phyloP scores from a whole-genome alignment of 2,888 invertebrate species.

The Chaetogeoica ovagalla region DNA sequence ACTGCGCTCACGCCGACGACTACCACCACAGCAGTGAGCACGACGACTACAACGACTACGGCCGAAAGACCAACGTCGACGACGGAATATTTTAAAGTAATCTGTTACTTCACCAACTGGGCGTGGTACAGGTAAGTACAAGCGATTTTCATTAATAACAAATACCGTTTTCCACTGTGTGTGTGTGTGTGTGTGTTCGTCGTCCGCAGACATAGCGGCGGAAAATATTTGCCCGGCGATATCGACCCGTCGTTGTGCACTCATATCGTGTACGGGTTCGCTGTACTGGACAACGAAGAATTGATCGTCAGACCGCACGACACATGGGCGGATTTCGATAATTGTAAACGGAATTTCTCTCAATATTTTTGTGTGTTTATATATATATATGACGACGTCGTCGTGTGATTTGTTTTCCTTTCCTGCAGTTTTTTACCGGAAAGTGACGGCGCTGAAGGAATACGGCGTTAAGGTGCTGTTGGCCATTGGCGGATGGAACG shows the following conservation, averaged over 20 bases:
- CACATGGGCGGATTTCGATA: slow-evolving; percentile 86
- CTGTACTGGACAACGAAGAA: slow-evolving; percentile 76
- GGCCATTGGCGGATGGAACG: slow-evolving; percentile 94
- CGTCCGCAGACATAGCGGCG: slow-evolving; percentile 69
- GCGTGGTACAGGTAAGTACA: slow-evolving; percentile 72
- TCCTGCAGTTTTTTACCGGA: slow-evolving; percentile 82
- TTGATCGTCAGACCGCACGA: slow-evolving; percentile 83
- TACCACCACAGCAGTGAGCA: slow-evolving; percentile 56
- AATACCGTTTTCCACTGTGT: background rate
- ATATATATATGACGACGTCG: too few species aligned
- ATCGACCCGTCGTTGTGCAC: slow-evolving; percentile 85
- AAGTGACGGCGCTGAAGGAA: slow-evolving; percentile 72
- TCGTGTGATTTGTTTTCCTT: slow-evolving; percentile 52
- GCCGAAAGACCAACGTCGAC: slow-evolving; percentile 53
- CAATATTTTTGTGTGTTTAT: too few species aligned
- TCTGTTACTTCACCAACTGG: slow-evolving; percentile 93
- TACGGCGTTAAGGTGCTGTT: slow-evolving; percentile 62
- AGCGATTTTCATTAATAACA: too few species aligned
- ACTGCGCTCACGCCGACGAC: slow-evolving; percentile 55
- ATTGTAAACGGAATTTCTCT: slow-evolving; percentile 62
- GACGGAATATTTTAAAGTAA: slow-evolving; percentile 69
- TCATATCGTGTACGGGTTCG: slow-evolving; percentile 90
- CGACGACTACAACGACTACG: slow-evolving; percentile 1
- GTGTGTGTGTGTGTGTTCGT: too few species aligned
- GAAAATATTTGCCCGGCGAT: slow-evolving; percentile 79